phyloP scores from a whole-genome alignment of 1,140 invertebrate species.

The Sarcophaga bullata region DNA sequence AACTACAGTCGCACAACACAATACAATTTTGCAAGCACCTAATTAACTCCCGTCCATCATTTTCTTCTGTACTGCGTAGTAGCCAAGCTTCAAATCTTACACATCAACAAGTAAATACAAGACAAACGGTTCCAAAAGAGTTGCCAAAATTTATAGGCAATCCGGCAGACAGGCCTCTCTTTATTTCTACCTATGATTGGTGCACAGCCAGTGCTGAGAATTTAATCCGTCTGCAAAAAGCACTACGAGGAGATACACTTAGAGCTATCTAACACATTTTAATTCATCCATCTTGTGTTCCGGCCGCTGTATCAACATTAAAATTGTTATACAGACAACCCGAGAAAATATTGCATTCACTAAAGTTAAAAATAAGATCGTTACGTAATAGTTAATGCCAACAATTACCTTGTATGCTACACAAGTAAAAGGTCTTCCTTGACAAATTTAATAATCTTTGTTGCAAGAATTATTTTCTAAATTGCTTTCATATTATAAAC shows the following conservation, averaged over 20 bases:
- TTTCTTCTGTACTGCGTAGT: background rate
- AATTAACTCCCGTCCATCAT: background rate
- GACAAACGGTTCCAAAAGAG: conserved; percentile 26
- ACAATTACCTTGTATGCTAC: background rate
- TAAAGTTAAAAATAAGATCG: background rate
- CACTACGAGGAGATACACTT: background rate
- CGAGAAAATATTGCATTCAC: background rate
- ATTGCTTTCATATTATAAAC: conserved; percentile 6
- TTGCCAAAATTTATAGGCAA: conserved; percentile 23
- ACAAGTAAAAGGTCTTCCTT: background rate
- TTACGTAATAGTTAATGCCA: background rate
- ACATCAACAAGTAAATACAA: conserved; percentile 3
- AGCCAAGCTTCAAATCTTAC: background rate
- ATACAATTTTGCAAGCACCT: background rate
- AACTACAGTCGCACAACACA: background rate
- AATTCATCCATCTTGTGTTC: background rate
- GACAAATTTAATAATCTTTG: conserved; percentile 2
- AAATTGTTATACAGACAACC: background rate
- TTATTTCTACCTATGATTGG: conserved; percentile 25
- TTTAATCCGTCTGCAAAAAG: conserved; percentile 3
- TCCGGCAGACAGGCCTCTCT: conserved; percentile 30
- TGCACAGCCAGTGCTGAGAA: conserved; percentile 30
- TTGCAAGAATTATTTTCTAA: background rate
- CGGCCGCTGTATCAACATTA: background rate
- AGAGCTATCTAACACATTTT: background rate